phyloP scores from a whole-genome alignment of 2,888 invertebrate species.

The Drosophila incognita region DNA sequence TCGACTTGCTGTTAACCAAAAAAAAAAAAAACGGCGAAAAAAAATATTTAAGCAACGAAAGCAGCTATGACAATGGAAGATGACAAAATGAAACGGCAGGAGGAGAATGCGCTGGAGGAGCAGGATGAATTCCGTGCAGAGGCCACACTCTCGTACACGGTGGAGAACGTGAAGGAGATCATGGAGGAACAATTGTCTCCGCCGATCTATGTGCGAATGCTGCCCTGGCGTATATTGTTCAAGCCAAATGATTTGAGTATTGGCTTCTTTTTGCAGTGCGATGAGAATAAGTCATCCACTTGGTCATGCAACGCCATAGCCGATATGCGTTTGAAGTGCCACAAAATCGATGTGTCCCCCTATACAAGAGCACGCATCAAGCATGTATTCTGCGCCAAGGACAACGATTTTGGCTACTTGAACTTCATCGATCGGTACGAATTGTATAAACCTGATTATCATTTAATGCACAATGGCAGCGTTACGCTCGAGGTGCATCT shows the following conservation, averaged over 20 bases:
- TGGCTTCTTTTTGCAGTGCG: slow-evolving; percentile 97
- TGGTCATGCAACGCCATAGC: slow-evolving; percentile 99
- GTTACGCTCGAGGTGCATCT: slow-evolving; percentile 92
- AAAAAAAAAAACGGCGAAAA: background rate
- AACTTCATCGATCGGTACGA: slow-evolving; percentile 98
- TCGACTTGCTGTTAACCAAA: background rate
- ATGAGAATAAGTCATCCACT: slow-evolving; percentile 96
- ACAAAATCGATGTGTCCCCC: slow-evolving; percentile 94
- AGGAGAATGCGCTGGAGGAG: slow-evolving; percentile 26
- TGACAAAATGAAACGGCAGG: slow-evolving; percentile 59
- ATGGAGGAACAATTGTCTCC: slow-evolving; percentile 93
- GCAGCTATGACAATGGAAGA: slow-evolving; percentile 59
- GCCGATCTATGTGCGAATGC: slow-evolving; percentile 96
- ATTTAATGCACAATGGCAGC: slow-evolving; percentile 95
- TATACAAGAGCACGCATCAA: slow-evolving; percentile 93
- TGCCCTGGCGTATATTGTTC: slow-evolving; percentile 99
- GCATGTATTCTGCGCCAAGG: slow-evolving; percentile 96
- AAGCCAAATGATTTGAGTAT: slow-evolving; percentile 90
- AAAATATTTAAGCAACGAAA: background rate
- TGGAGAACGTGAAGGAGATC: slow-evolving; percentile 94
- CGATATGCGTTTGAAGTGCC: slow-evolving; percentile 94
- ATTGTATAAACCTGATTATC: slow-evolving; percentile 95
- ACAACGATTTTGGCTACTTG: slow-evolving; percentile 97
- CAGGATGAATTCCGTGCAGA: slow-evolving; percentile 86
- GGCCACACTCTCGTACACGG: slow-evolving; percentile 95